Evolutionary conservation across 2,797 vertebrate species (phyloP), one percentile per base, ranked within the genome.

Genomic region (Gallinago solitaria): DNA sequence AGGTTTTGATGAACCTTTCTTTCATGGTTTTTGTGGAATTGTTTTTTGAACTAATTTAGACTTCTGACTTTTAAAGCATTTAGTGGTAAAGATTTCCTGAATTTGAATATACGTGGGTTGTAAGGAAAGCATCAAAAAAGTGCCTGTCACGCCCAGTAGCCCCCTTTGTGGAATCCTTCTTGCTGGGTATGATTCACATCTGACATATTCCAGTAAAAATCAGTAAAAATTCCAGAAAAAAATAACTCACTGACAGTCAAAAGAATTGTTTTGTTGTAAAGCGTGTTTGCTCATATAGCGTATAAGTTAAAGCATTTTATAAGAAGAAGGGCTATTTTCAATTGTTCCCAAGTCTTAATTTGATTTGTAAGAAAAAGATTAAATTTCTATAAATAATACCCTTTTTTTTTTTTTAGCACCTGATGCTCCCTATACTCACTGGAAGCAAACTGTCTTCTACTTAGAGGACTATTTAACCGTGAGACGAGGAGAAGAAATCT

Each of bases 381-480:
- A 70, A 33, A 76, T 70, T 50, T 84, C 65, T 64, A 1, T 59
- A 61, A 81, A 51, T 92, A 89, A 87, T 64, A 75, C 4, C 32
- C 25, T 8, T 47, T 16, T 41, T 37, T 39, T 39, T 39, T 39
- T 93, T 75, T 25, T 94, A 99, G 99, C 99, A 87, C 99, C 99
- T 8, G 99, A 99, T 77, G 98, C 99, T 67, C 98, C 99, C 5
- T 99, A 99, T 96, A 99, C 99, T 53, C 99, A 99, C 98, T 99
- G 99, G 99, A 99, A 99, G 97, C 99, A 99, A 98, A 99, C 99
- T 0, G 99, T 99, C 74, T 99, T 99, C 98, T 99, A 99, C 97
- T 96, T 99, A 96, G 99, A 99, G 97, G 99, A 99, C 81, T 99
- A 99, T 94, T 97, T 99, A 97, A 99, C 99, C 7, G 99, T 99